Conservation (phyloP, 2,113 vertebrate species). For the Podilymbus podiceps region DNA sequence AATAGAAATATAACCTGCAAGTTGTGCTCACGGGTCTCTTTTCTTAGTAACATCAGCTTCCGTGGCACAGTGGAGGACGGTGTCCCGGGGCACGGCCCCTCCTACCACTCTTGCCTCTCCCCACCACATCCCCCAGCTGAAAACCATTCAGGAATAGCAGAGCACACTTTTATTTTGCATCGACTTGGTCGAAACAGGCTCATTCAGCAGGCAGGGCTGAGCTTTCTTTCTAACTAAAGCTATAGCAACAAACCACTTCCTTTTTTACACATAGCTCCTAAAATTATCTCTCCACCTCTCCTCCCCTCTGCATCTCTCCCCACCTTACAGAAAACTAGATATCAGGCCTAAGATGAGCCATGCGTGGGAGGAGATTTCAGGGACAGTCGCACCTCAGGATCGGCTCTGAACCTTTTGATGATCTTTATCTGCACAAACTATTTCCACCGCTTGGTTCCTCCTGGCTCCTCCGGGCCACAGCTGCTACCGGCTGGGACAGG, state of each 20-base stretch:
- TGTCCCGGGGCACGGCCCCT: not conserved
- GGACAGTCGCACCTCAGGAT: slow-evolving; percentile 8
- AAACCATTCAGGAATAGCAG: not conserved
- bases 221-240: slow-evolving; percentile 36
- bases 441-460: not conserved
- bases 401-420: slow-evolving; percentile 2
- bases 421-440: slow-evolving; percentile 38
- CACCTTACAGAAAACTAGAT: not conserved
- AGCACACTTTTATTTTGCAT: not conserved
- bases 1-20: not conserved
- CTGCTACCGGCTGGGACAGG: not conserved
- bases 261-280: slow-evolving; percentile 36
- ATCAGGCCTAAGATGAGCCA: not conserved
- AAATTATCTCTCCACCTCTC: slow-evolving; percentile 48
- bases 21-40: not conserved
- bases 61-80: fast-evolving
- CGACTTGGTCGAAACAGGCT: not conserved
- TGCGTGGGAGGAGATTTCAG: slow-evolving; percentile 20
- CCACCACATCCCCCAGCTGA: not conserved
- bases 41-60: not conserved
- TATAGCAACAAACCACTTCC: slow-evolving; percentile 65
- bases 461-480: not conserved
- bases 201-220: slow-evolving; percentile 4
- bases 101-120: not conserved
- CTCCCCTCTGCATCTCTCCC: not conserved